Evolutionary conservation across 1,140 invertebrate genomes (phyloP), one percentile per base, ranked within the genome.

Genomic region (Pemphigus obesinymphae): DNA sequence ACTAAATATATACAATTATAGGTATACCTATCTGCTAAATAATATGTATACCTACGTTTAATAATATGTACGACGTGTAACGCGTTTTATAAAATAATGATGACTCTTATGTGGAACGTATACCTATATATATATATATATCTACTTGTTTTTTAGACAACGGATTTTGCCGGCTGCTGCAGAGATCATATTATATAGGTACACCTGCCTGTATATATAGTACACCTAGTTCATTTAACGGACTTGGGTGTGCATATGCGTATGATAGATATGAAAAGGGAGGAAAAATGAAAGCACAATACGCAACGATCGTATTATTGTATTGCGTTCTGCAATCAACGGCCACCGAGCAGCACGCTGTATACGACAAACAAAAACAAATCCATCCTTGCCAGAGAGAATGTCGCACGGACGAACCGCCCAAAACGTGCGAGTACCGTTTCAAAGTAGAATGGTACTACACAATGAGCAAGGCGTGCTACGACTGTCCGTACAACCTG

Each of bases 391-490:
- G 92, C 85, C 84, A 86, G 17, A 87, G 92, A 82, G 84, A 84
- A 40, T 93, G 92, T 85, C 83, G 84, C 58, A 85, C 87, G 40
- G 88, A 88, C 76, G 88, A 86, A 2, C 85, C 88, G n/a, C 88
- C 90, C 2, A 91, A 91, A 90, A 87, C 89, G 11, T 95, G 94
- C 84, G 86, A 89, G 70, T 95, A 94, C 85, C 87, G 89, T 76
- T 94, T 95, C 84, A 87, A 88, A 55, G 84, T 95, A 0, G 94
- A 96, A 86, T 91, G 90, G 89, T 96, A 96, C 86, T 89, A 92
- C 73, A 92, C 93, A 1, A 90, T 96, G 90, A 94, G 92, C 85
- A 95, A 95, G 86, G 95, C 95, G 1, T 97, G 96, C 85, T 95
- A 90, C 84, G 88, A 93, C 84, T 97, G 96, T 86, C 94, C 95